Evolutionary conservation across 2,797 vertebrate genomes (phyloP), one percentile per base, ranked within the genome.

Genomic region (Darevskia nairensis): DNA sequence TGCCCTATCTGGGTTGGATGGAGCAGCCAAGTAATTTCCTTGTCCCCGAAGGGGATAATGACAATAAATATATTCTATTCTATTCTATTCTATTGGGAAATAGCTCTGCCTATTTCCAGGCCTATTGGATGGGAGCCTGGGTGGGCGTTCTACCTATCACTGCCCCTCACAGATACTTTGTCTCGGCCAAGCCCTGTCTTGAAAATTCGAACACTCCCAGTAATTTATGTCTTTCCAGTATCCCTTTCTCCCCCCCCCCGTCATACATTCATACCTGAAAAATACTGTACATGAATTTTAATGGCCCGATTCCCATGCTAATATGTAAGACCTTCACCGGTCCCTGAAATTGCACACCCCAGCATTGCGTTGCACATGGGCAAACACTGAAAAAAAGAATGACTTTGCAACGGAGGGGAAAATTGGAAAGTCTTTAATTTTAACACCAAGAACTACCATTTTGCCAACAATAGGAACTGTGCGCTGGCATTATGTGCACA

Each of bases 381-480:
- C 75, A 78, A 85, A 27, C 79, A 82, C 35, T 76, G 71, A 5
- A 50, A 66, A 72, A 80, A 66, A 82, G 68, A 89, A 89, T 71
- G 64, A 85, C 72, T 86, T 82, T 72, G 82, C 74, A 88, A 94
- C 92, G 84, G 80, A 93, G 89, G 69, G 75, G 88, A 85, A 92
- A 85, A 94, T 92, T 87, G 80, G 66, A 79, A 89, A 75, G 76
- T 46, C 84, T 91, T 93, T 87, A 87, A 74, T 89, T 88, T 91
- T 88, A 91, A 91, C 80, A 82, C 11, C 4, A 76, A 91, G 81
- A 66, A 80, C 41, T 89, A 46, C 39, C 55, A 79, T 88, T 92
- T 94, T 80, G 93, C 71, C 89, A 90, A 74, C 81, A 90, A 93
- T 94, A 92, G 91, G 2, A 55, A 71, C 86, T 89, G 91, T 89